Evolutionary conservation across 2,797 vertebrate species (phyloP).

Genomic region (Pangasius mekongensis): DNA sequence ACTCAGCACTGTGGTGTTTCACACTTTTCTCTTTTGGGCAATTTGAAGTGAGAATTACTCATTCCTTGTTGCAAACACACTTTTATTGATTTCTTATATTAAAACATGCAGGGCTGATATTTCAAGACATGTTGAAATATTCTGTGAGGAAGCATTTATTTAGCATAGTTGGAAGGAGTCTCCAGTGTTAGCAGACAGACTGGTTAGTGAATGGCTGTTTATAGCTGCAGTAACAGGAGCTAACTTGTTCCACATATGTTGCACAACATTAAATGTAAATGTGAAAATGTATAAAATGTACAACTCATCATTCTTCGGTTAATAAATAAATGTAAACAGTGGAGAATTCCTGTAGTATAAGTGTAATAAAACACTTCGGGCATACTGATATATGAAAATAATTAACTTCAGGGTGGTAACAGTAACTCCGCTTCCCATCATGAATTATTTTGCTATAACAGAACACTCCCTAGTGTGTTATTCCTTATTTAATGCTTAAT

Average conservation of each 20-base stretch:
- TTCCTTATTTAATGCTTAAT: not conserved
- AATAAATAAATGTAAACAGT: not conserved
- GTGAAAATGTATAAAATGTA: not conserved
- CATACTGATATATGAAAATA: not conserved
- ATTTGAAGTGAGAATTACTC: conserved; percentile 36
- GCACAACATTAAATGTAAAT: not conserved
- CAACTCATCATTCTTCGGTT: not conserved
- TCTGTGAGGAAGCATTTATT: not conserved
- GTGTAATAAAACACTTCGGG: not conserved
- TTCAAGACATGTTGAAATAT: not conserved
- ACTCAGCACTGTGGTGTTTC: conserved; percentile 40
- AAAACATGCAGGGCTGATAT: not conserved
- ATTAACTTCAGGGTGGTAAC: not conserved
- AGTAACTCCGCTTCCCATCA: not conserved
- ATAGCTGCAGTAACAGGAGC: not conserved
- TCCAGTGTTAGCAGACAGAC: not conserved
- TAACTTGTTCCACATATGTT: not conserved
- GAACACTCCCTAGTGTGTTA: not conserved
- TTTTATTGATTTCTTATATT: conserved; percentile 17
- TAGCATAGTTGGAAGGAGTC: not conserved
- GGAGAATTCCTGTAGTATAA: not conserved
- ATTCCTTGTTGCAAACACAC: conserved; percentile 10
- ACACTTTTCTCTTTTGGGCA: conserved; percentile 30
- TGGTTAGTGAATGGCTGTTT: not conserved
- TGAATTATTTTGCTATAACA: not conserved